Evolutionary conservation across 1,140 invertebrate genomes (phyloP).

Genomic region (Chelonus insularis): DNA sequence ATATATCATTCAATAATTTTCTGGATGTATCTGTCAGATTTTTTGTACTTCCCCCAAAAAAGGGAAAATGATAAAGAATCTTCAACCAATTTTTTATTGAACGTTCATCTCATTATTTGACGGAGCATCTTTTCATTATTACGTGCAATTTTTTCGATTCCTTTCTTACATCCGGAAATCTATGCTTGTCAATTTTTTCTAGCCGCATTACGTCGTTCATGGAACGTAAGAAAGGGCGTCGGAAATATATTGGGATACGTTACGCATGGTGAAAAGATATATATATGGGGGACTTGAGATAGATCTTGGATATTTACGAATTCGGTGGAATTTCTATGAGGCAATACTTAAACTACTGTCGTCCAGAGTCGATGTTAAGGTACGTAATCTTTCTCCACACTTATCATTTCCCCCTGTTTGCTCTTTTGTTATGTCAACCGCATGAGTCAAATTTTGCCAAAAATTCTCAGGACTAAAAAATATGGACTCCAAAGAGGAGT

Average conservation of each 20-base stretch:
- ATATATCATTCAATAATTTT: no score
- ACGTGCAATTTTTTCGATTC: slow-evolving; percentile 6
- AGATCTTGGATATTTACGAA: slow-evolving; percentile 28
- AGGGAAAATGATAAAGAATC: slow-evolving; percentile 41
- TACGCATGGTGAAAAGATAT: slow-evolving; percentile 5
- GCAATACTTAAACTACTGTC: slow-evolving; percentile 21
- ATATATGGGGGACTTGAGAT: neutral
- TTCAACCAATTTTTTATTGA: slow-evolving; percentile 22
- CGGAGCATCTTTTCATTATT: slow-evolving; percentile 28
- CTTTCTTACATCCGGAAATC: slow-evolving; percentile 20
- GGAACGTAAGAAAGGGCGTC: neutral
- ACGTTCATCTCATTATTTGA: neutral
- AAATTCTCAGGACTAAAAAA: neutral
- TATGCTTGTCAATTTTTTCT: slow-evolving; percentile 26
- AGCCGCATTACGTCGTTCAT: neutral
- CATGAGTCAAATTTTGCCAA: neutral
- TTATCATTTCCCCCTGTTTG: slow-evolving; percentile 23
- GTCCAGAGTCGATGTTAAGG: slow-evolving; percentile 9
- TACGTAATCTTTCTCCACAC: neutral
- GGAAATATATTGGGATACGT: slow-evolving; percentile 15
- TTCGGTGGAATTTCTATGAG: slow-evolving; percentile 33
- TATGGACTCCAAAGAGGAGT: slow-evolving; percentile 12
- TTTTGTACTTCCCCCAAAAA: slow-evolving; percentile 18
- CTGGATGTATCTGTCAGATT: slow-evolving; percentile 1
- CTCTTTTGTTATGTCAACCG: no score